Percentiles rank a stretch among this genome's conserved stretches.
Conservation (phyloP, 1,140 invertebrate species). For the Gonatopus flavifemur region DNA sequence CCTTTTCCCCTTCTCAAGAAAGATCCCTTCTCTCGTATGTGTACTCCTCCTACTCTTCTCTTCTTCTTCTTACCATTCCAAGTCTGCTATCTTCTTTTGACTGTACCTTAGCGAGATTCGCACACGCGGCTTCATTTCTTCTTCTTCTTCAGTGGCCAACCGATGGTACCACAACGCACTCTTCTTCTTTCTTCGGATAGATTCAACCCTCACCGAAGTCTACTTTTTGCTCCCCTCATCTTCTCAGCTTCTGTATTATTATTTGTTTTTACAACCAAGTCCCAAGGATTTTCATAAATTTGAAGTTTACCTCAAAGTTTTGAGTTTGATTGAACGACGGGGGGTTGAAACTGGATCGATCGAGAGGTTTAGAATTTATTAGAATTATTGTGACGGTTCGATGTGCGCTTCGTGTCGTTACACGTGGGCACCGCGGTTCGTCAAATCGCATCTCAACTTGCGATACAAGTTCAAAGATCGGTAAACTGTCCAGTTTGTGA, state of each 20-base stretch:
- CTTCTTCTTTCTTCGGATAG: slow-evolving; percentile 27
- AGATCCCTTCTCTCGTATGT: background rate
- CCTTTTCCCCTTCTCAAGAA: slow-evolving; percentile 1
- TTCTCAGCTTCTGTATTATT: background rate
- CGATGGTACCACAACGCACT: slow-evolving; percentile 21
- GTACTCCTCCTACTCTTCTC: slow-evolving; percentile 26
- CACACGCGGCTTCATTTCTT: no score
- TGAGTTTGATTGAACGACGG: background rate
- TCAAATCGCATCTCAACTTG: no score
- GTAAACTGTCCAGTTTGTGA: no score
- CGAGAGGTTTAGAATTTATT: no score
- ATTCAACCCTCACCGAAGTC: slow-evolving; percentile 28
- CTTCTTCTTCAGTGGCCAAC: slow-evolving; percentile 39
- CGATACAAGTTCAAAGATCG: no score
- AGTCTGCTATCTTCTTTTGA: slow-evolving; percentile 31
- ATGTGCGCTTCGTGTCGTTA: no score
- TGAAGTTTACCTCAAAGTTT: slow-evolving; percentile 4
- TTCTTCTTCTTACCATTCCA: slow-evolving; percentile 30
- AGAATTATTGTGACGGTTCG: no score
- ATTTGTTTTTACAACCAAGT: slow-evolving; percentile 14
- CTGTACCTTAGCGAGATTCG: slow-evolving; percentile 33
- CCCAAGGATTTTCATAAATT: slow-evolving; percentile 14
- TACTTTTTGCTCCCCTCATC: slow-evolving; percentile 14
- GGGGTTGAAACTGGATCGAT: background rate
- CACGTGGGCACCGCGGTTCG: no score